Evolutionary conservation across 2,113 vertebrate genomes (phyloP), one percentile per base, ranked within the genome.

Genomic region (Ornithorhynchus anatinus): DNA sequence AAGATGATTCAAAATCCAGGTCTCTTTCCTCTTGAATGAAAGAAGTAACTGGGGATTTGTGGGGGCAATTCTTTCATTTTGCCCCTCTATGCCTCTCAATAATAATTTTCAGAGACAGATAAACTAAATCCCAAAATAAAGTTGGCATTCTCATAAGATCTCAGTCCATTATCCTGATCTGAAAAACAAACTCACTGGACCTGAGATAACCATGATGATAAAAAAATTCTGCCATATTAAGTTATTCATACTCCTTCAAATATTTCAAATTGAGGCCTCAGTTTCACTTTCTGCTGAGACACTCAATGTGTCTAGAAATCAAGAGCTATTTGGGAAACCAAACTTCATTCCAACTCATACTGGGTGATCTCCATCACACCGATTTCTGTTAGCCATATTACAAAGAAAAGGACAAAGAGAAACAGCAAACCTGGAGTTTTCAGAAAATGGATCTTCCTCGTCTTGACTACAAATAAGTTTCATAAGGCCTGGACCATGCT

Each of bases 401-500:
- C 52, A 37, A 69, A 29, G 48, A 82, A 80, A 72, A 56, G 40
- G 20, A 61, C 77, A 75, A 76, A 59, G 9, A 59, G 56, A n/a
- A n/a, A n/a, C n/a, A n/a, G n/a, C n/a, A n/a, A 65, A 74, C 20
- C 42, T 31, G 37, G 81, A 69, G 43, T 77, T n/a, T 53, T 81
- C 39, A 66, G 69, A 74, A 75, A 77, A 72, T 69, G 14, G 66
- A 69, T 77, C 47, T 75, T 69, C 52, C 60, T 84, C 51, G 60
- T 72, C 80, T 84, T 59, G 75, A 75, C 62, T 77, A 39, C 52
- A 80, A 59, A 77, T 77, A n/a, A 10, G 10, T 72, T 84, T 81
- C 69, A 59, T 35, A 77, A 62, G 68, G 42, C 23, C 52, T 57
- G 36, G 56, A 69, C 54, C 62, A 60, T 82, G 70, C 79, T 72